Conservation (phyloP, 2,888 invertebrate genomes). For the Caenorhabditis sp. region DNA sequence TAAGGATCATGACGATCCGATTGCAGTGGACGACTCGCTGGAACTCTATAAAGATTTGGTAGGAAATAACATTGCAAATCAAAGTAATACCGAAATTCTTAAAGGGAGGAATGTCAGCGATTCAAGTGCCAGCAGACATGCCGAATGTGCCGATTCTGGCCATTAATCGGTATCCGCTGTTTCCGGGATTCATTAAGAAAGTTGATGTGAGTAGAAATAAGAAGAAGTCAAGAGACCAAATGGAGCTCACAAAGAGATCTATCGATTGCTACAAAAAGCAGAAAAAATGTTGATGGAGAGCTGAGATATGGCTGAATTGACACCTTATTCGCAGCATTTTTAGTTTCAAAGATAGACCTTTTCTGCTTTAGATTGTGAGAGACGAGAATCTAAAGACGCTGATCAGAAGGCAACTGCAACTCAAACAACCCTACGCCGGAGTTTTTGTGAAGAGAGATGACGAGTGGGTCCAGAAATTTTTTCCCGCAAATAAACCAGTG, state of each 20-base stretch:
- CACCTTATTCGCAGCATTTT: too few relatives aligned
- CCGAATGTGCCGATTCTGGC: constrained; percentile 97
- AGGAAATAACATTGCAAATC: background rate
- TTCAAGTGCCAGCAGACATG: constrained; percentile 96
- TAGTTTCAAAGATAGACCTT: too few relatives aligned
- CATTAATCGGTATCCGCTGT: constrained; percentile 94
- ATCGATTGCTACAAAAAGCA: too few relatives aligned
- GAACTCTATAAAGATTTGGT: constrained; percentile 60
- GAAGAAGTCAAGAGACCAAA: too few relatives aligned
- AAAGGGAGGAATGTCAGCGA: constrained; percentile 70
- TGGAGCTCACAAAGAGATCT: too few relatives aligned
- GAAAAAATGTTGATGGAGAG: too few relatives aligned
- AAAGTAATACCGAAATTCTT: background rate
- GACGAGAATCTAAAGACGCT: constrained; percentile 93
- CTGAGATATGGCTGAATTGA: too few relatives aligned
- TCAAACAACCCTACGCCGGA: constrained; percentile 97
- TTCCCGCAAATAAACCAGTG: background rate
- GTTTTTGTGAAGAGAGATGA: constrained; percentile 95
- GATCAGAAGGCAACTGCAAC: constrained; percentile 93
- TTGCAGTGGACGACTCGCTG: constrained; percentile 47
- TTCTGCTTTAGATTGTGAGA: constrained; percentile 87
- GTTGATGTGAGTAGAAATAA: constrained; percentile 88
- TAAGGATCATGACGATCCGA: constrained; percentile 48
- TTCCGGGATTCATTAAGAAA: constrained; percentile 97
- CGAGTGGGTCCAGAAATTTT: constrained; percentile 86